Evolutionary conservation across 2,888 invertebrate species (phyloP), one percentile per base, ranked within the genome.

Genomic region (Lysandra bellargus): DNA sequence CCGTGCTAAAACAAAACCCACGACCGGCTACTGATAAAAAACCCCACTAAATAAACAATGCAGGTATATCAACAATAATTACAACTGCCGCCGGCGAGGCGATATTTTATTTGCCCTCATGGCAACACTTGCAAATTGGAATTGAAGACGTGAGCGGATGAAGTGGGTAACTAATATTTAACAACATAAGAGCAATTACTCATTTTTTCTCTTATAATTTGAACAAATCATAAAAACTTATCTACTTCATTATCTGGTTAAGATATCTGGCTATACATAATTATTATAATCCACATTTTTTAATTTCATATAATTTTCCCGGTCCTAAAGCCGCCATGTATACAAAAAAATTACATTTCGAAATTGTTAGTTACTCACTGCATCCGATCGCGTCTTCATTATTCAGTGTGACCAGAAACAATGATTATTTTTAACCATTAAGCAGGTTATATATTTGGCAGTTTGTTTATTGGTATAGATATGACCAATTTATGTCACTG

Each of bases 61-160:
- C 88, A 86, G 86, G 85, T 88, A 91, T 88, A 91, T 91, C 90
- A 91, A 88, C 87, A 86, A 90, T 91, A 93, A 92, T 93, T 90
- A 90, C 82, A 75, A 85, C 84, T 82, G 90, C 92, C 92, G 85
- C 82, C 85, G 91, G 92, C 92, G 85, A 84, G 83, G 84, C 84
- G 85, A 79, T 81, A 81, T 81, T 81, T 81, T 80, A 81, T 73
- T 44, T 57, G 40, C 60, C n/a, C 75, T 79, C 49, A 77, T 79
- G 79, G 80, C 78, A 78, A 76, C 64, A 79, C 73, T 79, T 69
- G 69, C 69, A 69, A 69, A 75, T 79, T 79, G 79, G 79, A 53
- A 76, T 57, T 2, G 2, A 9, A 49, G 49, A 49, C 49, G 49
- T 49, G 49, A 12, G 2, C 9, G 12, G 49, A 49, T 49, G 49